These are phyloP conservation scores for Allolobophora icterica DNA, from an alignment of 2,888 invertebrate species.

Conservation along the genomic window DNA sequence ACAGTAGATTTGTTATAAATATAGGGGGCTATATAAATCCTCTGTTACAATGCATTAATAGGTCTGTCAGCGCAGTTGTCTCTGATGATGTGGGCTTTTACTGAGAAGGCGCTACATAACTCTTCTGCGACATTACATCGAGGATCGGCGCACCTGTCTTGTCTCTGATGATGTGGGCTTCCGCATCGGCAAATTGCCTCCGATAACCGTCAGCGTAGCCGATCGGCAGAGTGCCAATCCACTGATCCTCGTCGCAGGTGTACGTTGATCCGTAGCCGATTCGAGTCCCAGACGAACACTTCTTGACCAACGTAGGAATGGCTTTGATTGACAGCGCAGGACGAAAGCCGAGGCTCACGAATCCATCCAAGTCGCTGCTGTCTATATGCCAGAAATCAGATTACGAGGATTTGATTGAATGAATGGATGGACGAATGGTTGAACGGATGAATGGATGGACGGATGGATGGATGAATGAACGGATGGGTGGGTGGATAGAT, in stretches of 20 bases:
- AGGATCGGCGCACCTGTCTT: slow-evolving; percentile 31
- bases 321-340: slow-evolving; percentile 39
- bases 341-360: slow-evolving; percentile 36
- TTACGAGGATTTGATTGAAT: neutral
- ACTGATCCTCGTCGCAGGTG: slow-evolving; percentile 36
- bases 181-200: slow-evolving; percentile 38
- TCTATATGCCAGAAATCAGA: neutral
- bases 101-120: too few species aligned
- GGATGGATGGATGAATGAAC: neutral
- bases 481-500: neutral
- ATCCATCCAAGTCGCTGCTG: slow-evolving; percentile 29
- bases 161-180: slow-evolving; percentile 24
- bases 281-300: slow-evolving; percentile 32
- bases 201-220: slow-evolving; percentile 45
- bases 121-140: too few species aligned
- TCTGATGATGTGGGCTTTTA: too few species aligned
- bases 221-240: slow-evolving; percentile 44
- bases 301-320: slow-evolving; percentile 41
- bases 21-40: too few species aligned
- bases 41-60: too few species aligned
- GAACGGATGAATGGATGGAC: neutral
- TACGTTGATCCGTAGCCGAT: slow-evolving; percentile 46
- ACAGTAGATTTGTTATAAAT: too few species aligned
- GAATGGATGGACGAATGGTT: neutral
- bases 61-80: too few species aligned